These are phyloP conservation scores for Sminthurinus signatus DNA, from an alignment of 1,140 invertebrate genomes.

Conservation along the genomic window DNA sequence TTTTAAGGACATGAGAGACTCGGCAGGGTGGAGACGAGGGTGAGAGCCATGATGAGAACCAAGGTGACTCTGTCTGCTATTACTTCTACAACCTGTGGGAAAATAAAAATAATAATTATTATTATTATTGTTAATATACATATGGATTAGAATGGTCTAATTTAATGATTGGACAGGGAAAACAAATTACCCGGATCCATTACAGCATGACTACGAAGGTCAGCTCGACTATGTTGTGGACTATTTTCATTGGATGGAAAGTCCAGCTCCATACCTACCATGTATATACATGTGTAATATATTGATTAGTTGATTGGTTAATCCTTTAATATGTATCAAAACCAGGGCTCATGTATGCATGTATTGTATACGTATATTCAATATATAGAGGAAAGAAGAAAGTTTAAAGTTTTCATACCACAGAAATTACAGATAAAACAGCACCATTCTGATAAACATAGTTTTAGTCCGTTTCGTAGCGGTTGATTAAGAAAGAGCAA, in stretches of 20 bases:
- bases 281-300: too few relatives aligned
- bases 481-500: conserved; percentile 65
- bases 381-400: too few relatives aligned
- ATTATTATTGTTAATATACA: background rate
- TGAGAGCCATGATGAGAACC: background rate
- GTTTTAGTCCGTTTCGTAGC: conserved; percentile 36
- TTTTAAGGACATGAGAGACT: conserved; percentile 17
- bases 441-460: conserved; percentile 36
- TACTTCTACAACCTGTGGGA: background rate
- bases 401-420: too few relatives aligned
- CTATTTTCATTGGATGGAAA: conserved; percentile 2
- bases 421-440: conserved; percentile 35
- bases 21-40: background rate
- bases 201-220: background rate
- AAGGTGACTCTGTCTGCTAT: background rate
- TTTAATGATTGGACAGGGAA: background rate
- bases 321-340: too few relatives aligned
- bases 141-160: too few relatives aligned
- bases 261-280: conserved; percentile 25
- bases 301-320: too few relatives aligned
- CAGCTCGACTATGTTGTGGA: conserved; percentile 3
- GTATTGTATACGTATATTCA: too few relatives aligned
- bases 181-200: background rate
- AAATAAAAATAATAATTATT: background rate
- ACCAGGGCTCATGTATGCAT: too few relatives aligned